Conservation (phyloP, 1,140 invertebrate genomes). For the Drosophila teissieri region DNA sequence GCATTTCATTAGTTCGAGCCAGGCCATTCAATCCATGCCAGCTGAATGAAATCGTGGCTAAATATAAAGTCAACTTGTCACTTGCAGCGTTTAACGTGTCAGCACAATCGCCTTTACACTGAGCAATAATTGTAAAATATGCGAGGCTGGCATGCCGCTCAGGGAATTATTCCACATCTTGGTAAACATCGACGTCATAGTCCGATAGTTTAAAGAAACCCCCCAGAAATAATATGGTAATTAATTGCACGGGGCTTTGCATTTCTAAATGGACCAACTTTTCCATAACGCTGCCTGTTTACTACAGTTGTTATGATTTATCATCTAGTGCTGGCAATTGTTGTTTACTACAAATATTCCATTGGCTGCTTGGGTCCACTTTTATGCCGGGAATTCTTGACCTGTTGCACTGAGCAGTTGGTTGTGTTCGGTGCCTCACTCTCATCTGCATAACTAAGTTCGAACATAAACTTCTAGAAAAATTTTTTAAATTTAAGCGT, state of each 20-base stretch:
- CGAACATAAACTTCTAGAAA: background rate
- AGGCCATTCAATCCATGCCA: slow-evolving; percentile 43
- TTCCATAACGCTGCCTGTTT: slow-evolving; percentile 26
- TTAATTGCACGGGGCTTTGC: slow-evolving; percentile 12
- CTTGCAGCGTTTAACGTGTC: slow-evolving; percentile 34
- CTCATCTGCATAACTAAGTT: background rate
- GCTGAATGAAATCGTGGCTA: slow-evolving; percentile 71
- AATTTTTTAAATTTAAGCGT: too few species aligned
- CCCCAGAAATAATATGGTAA: slow-evolving; percentile 3
- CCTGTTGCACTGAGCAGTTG: slow-evolving; percentile 6
- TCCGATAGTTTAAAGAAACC: slow-evolving; percentile 22
- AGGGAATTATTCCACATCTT: slow-evolving; percentile 23
- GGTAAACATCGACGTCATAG: slow-evolving; percentile 28
- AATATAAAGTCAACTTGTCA: slow-evolving; percentile 32
- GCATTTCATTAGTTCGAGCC: slow-evolving; percentile 56
- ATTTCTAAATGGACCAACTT: slow-evolving; percentile 27
- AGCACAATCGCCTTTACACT: slow-evolving; percentile 4
- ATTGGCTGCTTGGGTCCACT: background rate
- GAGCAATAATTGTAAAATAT: slow-evolving; percentile 36
- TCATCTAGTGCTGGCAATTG: background rate
- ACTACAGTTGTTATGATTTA: slow-evolving; percentile 20
- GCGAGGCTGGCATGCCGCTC: slow-evolving; percentile 7
- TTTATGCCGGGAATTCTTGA: slow-evolving; percentile 23
- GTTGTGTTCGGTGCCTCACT: background rate
- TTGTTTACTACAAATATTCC: slow-evolving; percentile 19